Evolutionary conservation across 1,140 invertebrate genomes (phyloP), one percentile per base, ranked within the genome.

Genomic region (Drosophila bipectinata): DNA sequence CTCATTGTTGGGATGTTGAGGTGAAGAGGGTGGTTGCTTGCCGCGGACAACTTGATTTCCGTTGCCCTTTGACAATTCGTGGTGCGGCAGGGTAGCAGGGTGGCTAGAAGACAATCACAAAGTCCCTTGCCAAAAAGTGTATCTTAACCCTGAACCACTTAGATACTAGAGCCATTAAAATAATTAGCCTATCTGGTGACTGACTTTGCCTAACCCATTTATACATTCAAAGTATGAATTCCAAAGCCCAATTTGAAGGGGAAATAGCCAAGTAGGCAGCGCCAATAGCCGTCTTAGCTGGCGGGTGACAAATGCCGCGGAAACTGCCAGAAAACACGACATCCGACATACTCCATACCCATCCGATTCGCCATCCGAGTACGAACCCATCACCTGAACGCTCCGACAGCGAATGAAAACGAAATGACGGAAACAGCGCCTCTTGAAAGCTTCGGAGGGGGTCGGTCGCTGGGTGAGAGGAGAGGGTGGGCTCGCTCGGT

Each of bases 381-480:
- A 10, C 32, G 26, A 14, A 39, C 41, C 41, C 41, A 14, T 15
- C 41, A 9, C 15, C 15, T 6, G 1, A 9, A 8, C 41, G 15
- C 14, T 39, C 14, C 34, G 60, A 64, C 4, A 63, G 55, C 72
- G 53, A 85, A 87, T 78, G 81, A 87, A 85, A 85, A 77, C 55
- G 81, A 85, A 85, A 84, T 81, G 53, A 74, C 44, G 39, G 69
- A 71, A 71, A 44, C 67, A 41, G 57, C 34, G 51, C 3, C 67
- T 12, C 34, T n/a, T n/a, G 4, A 12, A 4, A 10, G 9, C 8
- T 9, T 37, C 7, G 8, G 34, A 14, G 39, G 41, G 45, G 41
- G 55, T 32, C 55, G 44, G 55, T 32, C 55, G 44, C 2, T 7
- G 26, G 26, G 26, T 7, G 26, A 15, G 30, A 15, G 41, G 34